Evolutionary conservation across 2,888 invertebrate genomes (phyloP).

Genomic region (Mesochorus sp.): DNA sequence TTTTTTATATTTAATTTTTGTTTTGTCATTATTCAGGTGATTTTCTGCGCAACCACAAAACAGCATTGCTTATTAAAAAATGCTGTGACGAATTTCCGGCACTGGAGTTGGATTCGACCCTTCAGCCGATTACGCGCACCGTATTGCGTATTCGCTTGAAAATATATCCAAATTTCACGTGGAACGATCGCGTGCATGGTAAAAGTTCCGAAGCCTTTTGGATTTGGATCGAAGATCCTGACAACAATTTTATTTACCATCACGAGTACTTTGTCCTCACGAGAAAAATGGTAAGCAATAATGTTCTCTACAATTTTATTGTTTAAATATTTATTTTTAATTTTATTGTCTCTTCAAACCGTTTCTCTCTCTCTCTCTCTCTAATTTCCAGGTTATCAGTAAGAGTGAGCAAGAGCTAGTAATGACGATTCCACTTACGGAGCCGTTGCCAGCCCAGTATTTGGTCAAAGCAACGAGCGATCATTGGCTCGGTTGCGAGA

Average conservation of each 20-base stretch:
- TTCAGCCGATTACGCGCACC: constrained; percentile 98
- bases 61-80: constrained; percentile 90
- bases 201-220: constrained; percentile 95
- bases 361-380: too few species aligned
- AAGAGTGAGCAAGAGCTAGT: constrained; percentile 92
- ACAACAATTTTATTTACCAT: constrained; percentile 97
- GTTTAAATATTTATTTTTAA: not conserved
- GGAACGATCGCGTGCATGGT: constrained; percentile 96
- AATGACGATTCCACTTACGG: constrained; percentile 97
- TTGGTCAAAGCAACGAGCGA: constrained; percentile 94
- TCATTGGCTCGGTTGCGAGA: constrained; percentile 88
- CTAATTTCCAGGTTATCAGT: constrained; percentile 83
- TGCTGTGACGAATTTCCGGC: constrained; percentile 94
- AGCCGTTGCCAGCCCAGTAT: constrained; percentile 96
- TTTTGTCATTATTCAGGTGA: constrained; percentile 82
- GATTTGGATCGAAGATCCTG: constrained; percentile 99
- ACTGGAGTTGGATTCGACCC: constrained; percentile 90
- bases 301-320: too few species aligned
- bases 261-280: constrained; percentile 94
- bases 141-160: constrained; percentile 92
- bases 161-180: constrained; percentile 89
- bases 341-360: constrained; percentile 43
- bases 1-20: not conserved
- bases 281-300: constrained; percentile 87
- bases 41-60: constrained; percentile 89